phyloP scores from a whole-genome alignment of 2,888 invertebrate species.

The Ormyrus thymus region DNA sequence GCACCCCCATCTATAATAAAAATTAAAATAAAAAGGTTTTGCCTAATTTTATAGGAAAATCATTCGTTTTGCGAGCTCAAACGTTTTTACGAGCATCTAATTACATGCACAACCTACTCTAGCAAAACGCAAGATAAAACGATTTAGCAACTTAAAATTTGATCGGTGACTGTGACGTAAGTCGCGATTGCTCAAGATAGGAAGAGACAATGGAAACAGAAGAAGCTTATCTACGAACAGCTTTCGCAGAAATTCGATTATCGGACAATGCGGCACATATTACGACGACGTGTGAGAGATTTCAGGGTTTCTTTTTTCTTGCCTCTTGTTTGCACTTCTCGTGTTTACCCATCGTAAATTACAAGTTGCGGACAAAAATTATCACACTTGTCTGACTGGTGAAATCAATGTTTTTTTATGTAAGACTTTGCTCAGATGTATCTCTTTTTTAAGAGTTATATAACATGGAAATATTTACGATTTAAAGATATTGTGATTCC shows the following conservation, averaged over 20 bases:
- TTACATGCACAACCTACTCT: neutral
- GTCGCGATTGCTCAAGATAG: slow-evolving; percentile 17
- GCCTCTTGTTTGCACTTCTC: neutral
- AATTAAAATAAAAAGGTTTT: too few species aligned
- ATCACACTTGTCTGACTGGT: slow-evolving; percentile 10
- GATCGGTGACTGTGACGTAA: slow-evolving; percentile 18
- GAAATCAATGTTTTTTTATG: slow-evolving; percentile 3
- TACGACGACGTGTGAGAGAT: neutral
- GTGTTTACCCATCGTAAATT: slow-evolving; percentile 8
- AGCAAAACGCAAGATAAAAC: slow-evolving; percentile 38
- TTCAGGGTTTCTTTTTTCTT: neutral
- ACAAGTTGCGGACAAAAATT: neutral
- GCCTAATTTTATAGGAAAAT: too few species aligned
- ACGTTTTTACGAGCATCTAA: too few species aligned
- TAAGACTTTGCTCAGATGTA: neutral
- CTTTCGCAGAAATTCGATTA: slow-evolving; percentile 32
- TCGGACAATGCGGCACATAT: neutral
- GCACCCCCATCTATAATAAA: too few species aligned
- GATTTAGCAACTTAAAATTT: slow-evolving; percentile 22
- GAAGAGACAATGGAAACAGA: neutral
- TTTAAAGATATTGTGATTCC: neutral
- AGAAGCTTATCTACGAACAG: slow-evolving; percentile 7
- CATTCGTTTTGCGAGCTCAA: too few species aligned
- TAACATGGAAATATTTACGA: slow-evolving; percentile 18
- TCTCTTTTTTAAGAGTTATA: neutral